A percentile compares a stretch with the other conserved stretches of the same genome.
These are phyloP conservation scores for Crotalus adamanteus DNA, from an alignment of 2,797 vertebrate genomes.

Conservation along the genomic window DNA sequence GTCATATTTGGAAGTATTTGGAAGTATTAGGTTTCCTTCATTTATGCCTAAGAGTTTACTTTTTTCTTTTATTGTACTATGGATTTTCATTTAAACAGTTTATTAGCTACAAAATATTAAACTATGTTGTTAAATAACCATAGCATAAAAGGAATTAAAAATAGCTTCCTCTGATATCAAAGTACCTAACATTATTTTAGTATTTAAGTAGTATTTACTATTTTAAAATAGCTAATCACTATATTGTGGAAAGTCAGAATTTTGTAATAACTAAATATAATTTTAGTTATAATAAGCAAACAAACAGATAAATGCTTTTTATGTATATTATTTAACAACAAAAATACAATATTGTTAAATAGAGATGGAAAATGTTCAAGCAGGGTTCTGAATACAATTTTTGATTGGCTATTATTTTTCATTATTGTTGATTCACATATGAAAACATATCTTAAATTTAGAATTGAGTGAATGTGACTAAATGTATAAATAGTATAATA, in stretches of 20 bases:
- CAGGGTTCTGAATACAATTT: constrained; percentile 64
- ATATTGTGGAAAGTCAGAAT: constrained; percentile 52
- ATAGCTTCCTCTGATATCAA: not conserved
- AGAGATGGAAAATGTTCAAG: constrained; percentile 59
- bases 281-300: constrained; percentile 47
- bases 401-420: constrained; percentile 78
- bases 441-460: constrained; percentile 76
- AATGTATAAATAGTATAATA: constrained; percentile 71
- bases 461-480: constrained; percentile 72
- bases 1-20: not conserved
- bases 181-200: constrained; percentile 25
- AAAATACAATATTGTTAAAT: constrained; percentile 58
- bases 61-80: constrained; percentile 1
- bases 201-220: constrained; percentile 34
- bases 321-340: constrained; percentile 62
- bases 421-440: constrained; percentile 74
- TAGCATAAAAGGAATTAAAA: not conserved
- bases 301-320: constrained; percentile 53
- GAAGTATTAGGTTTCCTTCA: not conserved
- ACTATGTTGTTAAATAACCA: not conserved
- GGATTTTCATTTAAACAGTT: not conserved
- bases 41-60: not conserved
- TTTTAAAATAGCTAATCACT: constrained; percentile 56
- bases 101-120: not conserved
- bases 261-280: constrained; percentile 57